Evolutionary conservation across 1,140 invertebrate genomes (phyloP).

Genomic region (Vollenhovia emeryi): DNA sequence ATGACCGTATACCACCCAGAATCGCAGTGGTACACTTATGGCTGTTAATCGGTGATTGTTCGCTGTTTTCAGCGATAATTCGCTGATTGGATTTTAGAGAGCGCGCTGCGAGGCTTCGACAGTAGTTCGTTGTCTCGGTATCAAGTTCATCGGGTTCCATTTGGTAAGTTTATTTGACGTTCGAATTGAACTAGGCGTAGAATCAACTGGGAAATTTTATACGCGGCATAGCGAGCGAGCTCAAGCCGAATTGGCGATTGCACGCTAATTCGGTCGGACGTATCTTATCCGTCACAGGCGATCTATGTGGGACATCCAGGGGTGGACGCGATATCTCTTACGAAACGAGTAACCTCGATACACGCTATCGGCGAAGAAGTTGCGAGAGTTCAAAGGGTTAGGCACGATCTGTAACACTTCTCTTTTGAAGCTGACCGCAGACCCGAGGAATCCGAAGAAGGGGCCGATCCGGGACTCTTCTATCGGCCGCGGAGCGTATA

Average conservation of each 20-base stretch:
- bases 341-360: slow-evolving; percentile 74
- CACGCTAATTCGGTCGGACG: background rate
- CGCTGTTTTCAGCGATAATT: too few species aligned
- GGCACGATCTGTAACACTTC: slow-evolving; percentile 50
- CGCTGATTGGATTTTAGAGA: too few species aligned
- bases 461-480: background rate
- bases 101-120: background rate
- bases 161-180: background rate
- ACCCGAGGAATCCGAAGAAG: background rate
- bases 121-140: background rate
- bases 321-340: slow-evolving; percentile 72
- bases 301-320: slow-evolving; percentile 70
- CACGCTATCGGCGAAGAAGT: slow-evolving; percentile 63
- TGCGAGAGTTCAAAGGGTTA: slow-evolving; percentile 70
- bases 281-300: slow-evolving; percentile 35
- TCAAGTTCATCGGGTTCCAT: background rate
- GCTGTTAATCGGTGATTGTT: too few species aligned
- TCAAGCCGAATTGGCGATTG: background rate
- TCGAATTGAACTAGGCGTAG: background rate
- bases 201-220: background rate
- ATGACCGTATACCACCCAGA: too few species aligned
- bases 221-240: background rate
- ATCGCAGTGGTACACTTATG: too few species aligned
- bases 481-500: background rate
- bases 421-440: slow-evolving; percentile 12